Percentiles rank a stretch among this genome's conserved stretches.
phyloP scores from a whole-genome alignment of 2,113 vertebrate genomes.

The Trochalopteron elliotii region DNA sequence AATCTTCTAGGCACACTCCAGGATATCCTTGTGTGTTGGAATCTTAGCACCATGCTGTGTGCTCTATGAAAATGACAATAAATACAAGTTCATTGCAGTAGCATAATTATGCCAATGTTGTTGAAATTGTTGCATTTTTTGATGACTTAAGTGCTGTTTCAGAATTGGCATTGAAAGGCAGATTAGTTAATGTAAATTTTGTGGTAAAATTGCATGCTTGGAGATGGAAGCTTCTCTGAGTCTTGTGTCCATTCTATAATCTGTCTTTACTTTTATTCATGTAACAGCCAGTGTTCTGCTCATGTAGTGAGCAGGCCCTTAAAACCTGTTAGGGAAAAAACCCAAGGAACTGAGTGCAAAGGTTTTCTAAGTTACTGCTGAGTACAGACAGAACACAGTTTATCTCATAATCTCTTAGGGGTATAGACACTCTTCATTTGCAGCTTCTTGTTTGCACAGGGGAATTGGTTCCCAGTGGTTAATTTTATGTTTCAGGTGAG shows the following conservation, averaged over 20 bases:
- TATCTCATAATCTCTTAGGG: conserved; percentile 14
- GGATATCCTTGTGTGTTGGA: not conserved
- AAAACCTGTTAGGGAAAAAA: not conserved
- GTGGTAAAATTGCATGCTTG: not conserved
- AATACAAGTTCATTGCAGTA: not conserved
- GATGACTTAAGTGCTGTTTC: not conserved
- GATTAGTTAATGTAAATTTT: not conserved
- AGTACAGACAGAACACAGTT: not conserved
- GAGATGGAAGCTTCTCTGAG: not conserved
- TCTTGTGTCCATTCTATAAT: fast-evolving
- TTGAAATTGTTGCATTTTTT: not conserved
- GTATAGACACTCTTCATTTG: not conserved
- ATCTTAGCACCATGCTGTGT: not conserved
- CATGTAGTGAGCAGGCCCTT: not conserved
- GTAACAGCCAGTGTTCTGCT: not conserved
- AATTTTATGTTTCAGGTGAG: not conserved
- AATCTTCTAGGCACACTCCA: not conserved
- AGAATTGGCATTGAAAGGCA: not conserved
- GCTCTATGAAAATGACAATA: not conserved
- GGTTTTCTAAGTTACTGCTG: not conserved
- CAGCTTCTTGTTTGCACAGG: not conserved
- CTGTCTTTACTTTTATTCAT: not conserved
- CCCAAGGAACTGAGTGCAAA: not conserved
- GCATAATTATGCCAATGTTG: not conserved
- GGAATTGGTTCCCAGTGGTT: conserved; percentile 16